phyloP scores from a whole-genome alignment of 2,888 invertebrate genomes.

The Troglohyphantes excavatus region DNA sequence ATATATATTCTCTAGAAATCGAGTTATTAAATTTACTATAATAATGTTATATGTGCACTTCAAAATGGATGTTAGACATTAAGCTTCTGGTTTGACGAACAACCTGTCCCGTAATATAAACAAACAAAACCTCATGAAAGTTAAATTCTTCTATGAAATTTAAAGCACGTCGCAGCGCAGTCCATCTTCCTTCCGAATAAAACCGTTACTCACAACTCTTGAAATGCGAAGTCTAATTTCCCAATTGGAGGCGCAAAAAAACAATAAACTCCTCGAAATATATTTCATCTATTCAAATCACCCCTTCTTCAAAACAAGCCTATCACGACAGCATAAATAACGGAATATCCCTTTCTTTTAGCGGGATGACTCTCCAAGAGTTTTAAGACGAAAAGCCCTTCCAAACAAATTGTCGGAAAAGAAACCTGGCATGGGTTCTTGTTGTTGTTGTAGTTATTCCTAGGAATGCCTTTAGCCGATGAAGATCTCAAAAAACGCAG shows the following conservation, averaged over 20 bases:
- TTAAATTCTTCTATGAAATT: background rate
- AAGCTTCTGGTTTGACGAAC: too few species aligned
- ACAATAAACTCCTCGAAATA: background rate
- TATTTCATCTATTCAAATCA: slow-evolving; percentile 44
- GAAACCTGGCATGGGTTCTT: slow-evolving; percentile 10
- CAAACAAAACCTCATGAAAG: too few species aligned
- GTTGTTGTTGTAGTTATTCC: background rate
- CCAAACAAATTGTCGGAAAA: slow-evolving; percentile 28
- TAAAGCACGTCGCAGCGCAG: background rate
- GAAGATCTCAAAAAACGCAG: background rate
- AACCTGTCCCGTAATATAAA: too few species aligned
- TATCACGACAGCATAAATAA: background rate
- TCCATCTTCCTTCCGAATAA: background rate
- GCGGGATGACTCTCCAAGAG: slow-evolving; percentile 20
- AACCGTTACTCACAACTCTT: background rate
- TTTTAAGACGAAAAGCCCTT: slow-evolving; percentile 25
- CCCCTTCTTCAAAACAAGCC: background rate
- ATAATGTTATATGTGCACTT: too few species aligned
- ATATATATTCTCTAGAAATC: too few species aligned
- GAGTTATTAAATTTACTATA: too few species aligned
- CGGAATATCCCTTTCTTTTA: slow-evolving; percentile 1
- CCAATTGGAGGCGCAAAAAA: slow-evolving; percentile 1
- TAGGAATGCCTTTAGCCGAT: slow-evolving; percentile 1
- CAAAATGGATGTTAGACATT: too few species aligned
- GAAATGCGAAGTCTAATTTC: slow-evolving; percentile 30